Evolutionary conservation across 2,797 vertebrate genomes (phyloP), one percentile per base, ranked within the genome.

Genomic region (Podarcis lilfordi): DNA sequence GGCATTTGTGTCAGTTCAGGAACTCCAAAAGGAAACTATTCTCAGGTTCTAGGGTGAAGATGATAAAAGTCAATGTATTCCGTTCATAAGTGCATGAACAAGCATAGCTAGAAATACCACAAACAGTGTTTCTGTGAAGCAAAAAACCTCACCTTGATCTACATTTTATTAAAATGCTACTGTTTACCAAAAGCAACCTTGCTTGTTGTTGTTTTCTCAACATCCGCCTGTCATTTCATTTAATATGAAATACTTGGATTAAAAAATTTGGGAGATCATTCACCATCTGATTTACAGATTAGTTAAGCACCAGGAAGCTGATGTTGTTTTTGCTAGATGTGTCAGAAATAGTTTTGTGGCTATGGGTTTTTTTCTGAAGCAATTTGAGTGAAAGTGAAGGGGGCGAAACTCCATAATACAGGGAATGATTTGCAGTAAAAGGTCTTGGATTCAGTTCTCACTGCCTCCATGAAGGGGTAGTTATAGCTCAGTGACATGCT

Each of bases 1-100:
- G 96, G 96, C 96, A 96, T 97, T 98, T 98, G 95, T 96, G 89
- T 96, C 96, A 96, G 95, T 94, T 95, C 92, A 94, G 91, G 93
- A 93, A 95, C 91, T 94, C 88, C 85, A 87, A 94, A 96, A 96
- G 95, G 94, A 92, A 94, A 86, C 90, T 85, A 71, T 94, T 95
- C 94, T 91, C 87, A 95, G 90, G 32, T 91, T 95, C 93, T 77
- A 90, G 84, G 89, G 87, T 85, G 66, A 81, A 86, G 92, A 93
- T 88, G 88, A 94, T 94, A 94, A 94, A 87, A 77, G 59, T n/a
- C 86, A 89, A 32, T 91, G 93, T 94, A 95, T 95, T 95, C 76
- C 50, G 88, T 77, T 79, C 88, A 68, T 72, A 86, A 79, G 50
- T 61, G 71, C 29, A 89, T 82, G 89, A 88, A 81, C 78, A 85